Base-by-base conservation (phyloP, 2,888 invertebrate genomes). In the Ommatoiulus sabulosus region DNA sequence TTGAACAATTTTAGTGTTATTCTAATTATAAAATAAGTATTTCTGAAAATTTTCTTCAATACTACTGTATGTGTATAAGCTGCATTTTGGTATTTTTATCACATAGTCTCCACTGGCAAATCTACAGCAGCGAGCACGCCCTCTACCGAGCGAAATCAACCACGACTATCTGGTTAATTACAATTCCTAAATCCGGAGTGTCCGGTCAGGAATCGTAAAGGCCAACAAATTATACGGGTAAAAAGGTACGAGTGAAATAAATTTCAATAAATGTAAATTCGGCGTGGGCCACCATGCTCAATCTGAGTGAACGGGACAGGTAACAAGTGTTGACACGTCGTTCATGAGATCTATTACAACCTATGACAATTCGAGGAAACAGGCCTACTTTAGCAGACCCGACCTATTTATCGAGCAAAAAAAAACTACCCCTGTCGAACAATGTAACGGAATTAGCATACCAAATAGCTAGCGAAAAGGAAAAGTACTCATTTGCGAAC, bases 241-340 rank as follows among this genome's bases (percentile, higher is more conserved):
- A 15, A 72, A 72, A 35, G 12, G 12, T 80, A 35, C 72, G 3
- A 24, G 24, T 20, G 63, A 72, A 24, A 72, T 24, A 72, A 57
- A 80, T 80, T 80, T 80, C 80, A 35, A 24, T 35, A 80, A 80
- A 80, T 80, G 80, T 12, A 80, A 80, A 80, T 80, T 80, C 80
- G 80, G 35, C 12, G 80, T 80, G 80, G 80, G 80, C 80, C 80
- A 80, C 80, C 80, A 35, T 80, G 80, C 12, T 80, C 80, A 35
- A 80, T 80, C 80, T 10, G 80, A 35, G 24, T 35, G 35, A 80
- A 80, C 80, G 80, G 80, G 80, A 80, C 80, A 80, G 80, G 80
- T 80, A 80, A 80, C 80, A 80, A 80, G 80, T 80, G 80, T 80
- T 80, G 35, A 80, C 80, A 80, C 80, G 80, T 35, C 80, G 80